Evolutionary conservation across 2,888 invertebrate genomes (phyloP), one percentile per base, ranked within the genome.

Genomic region (Neuroscelio doddi): DNA sequence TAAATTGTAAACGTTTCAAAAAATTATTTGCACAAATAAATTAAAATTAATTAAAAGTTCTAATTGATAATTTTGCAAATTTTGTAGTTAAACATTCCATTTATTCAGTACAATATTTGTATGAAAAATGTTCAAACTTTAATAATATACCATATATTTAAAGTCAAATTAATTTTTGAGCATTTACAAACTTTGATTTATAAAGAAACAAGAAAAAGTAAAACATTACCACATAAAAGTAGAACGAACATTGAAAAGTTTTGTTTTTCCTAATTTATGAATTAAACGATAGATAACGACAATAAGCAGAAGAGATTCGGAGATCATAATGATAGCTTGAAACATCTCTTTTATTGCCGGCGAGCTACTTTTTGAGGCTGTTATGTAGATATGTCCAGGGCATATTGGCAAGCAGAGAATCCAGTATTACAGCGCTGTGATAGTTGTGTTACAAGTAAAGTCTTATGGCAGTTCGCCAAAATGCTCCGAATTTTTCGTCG

Each of bases 381-480:
- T 82, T 82, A 81, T 79, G 80, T 74, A 77, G 77, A 82, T 80
- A 72, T 66, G 74, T 75, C 69, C 72, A 74, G 73, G 74, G 80
- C 82, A 83, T 83, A 83, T 83, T 83, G 83, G 83, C 81, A 82
- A 77, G 62, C 66, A 56, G 69, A 70, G 70, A 51, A 64, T 62
- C 70, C 70, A 69, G 77, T 75, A 77, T 80, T 75, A 75, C 76
- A 69, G 74, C 71, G 69, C 76, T 79, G 80, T 80, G 76, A 74
- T 78, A 78, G 71, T 73, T 72, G 75, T 70, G 70, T 67, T 72
- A 58, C 70, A 52, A 59, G 47, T 51, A 62, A 72, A 73, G 76
- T 82, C 81, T 83, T 81, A 79, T 84, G 83, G 83, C 83, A 76
- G 49, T 21, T 24, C n/a, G 63, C 67, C 69, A 67, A 56, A 58